Conservation (phyloP, 2,888 invertebrate species). For the Teleiodes luculella region DNA sequence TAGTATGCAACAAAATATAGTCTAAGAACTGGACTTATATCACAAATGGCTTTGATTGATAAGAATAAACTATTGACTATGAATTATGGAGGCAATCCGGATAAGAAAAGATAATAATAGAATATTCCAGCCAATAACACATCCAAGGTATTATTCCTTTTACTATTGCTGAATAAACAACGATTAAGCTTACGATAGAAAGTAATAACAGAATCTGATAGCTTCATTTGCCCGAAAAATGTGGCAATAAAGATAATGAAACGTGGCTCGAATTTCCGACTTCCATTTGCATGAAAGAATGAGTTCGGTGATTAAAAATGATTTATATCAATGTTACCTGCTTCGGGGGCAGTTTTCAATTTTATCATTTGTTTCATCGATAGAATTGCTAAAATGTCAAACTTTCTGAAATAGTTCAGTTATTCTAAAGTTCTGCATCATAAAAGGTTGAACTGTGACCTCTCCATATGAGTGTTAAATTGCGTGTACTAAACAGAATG, state of each 20-base stretch:
- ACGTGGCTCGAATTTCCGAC: background rate
- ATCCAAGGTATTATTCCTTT: no score
- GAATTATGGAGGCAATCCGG: no score
- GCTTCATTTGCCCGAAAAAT: background rate
- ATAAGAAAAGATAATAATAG: no score
- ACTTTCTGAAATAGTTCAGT: background rate
- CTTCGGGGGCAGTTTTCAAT: slow-evolving; percentile 5
- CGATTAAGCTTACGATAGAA: no score
- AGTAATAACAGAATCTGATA: background rate
- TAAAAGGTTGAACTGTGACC: background rate
- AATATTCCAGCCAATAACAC: no score
- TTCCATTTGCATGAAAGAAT: slow-evolving; percentile 8
- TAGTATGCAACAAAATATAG: no score
- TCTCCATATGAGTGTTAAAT: background rate
- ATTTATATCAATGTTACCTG: slow-evolving; percentile 7
- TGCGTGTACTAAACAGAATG: background rate
- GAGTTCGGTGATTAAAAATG: slow-evolving; percentile 6
- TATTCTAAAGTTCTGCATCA: background rate
- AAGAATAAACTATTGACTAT: no score
- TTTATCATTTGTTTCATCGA: slow-evolving; percentile 7
- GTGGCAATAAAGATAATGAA: background rate
- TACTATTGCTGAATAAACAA: no score
- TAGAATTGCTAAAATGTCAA: slow-evolving; percentile 2
- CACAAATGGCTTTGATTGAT: no score
- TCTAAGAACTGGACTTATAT: no score